These are phyloP conservation scores for Scatophagus argus DNA, from an alignment of 2,113 vertebrate species.

Conservation along the genomic window DNA sequence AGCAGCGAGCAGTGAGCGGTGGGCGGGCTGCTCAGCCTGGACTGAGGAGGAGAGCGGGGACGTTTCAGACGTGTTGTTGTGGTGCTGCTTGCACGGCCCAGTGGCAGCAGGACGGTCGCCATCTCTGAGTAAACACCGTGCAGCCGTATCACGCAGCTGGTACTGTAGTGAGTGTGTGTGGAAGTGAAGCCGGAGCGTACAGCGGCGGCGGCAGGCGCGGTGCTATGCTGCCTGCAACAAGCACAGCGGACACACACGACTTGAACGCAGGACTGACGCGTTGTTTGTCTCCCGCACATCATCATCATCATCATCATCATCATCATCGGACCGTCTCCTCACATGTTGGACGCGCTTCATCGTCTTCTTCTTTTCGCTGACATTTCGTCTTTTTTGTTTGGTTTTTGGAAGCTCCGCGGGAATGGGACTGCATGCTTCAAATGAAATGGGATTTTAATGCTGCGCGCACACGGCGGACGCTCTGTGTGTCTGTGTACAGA, in stretches of 20 bases:
- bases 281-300: constrained; percentile 63
- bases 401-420: constrained; percentile 19
- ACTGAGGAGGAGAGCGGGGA: constrained; percentile 16
- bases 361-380: constrained; percentile 5
- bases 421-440: constrained; percentile 55
- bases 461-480: constrained; percentile 64
- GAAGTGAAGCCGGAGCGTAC: constrained; percentile 45
- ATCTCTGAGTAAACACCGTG: constrained; percentile 75
- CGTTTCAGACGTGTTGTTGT: constrained; percentile 51
- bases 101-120: constrained; percentile 72
- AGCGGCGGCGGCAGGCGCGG: constrained; percentile 57
- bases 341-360: constrained; percentile 40
- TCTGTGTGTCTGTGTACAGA: constrained; percentile 61
- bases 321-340: constrained; percentile 63
- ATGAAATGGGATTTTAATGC: constrained; percentile 75
- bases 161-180: constrained; percentile 54
- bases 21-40: constrained; percentile 40
- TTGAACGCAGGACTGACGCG: constrained; percentile 62
- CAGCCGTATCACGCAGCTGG: constrained; percentile 65
- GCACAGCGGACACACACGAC: constrained; percentile 59
- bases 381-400: constrained; percentile 21
- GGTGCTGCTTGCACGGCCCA: constrained; percentile 31
- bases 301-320: too few relatives aligned
- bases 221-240: constrained; percentile 66
- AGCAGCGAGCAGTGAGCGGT: constrained; percentile 5